A percentile compares a stretch with the other conserved stretches of the same genome.
Conservation (phyloP, 2,888 invertebrate genomes). For the Lucinisca nassula region DNA sequence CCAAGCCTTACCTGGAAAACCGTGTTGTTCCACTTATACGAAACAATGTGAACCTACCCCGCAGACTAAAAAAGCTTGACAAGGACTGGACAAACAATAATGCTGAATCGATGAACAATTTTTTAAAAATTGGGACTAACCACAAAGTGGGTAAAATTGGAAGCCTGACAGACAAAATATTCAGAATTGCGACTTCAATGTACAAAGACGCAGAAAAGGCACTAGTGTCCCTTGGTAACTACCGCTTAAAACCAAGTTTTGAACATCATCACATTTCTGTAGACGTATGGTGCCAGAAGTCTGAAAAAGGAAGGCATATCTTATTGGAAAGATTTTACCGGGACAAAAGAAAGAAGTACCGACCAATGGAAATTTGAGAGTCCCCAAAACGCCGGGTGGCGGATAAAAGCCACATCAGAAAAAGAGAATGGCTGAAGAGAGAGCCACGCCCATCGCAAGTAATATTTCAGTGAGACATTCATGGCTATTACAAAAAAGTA, state of each 20-base stretch:
- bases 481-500: too few species aligned
- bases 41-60: slow-evolving; percentile 24
- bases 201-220: slow-evolving; percentile 40
- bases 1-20: not conserved
- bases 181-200: too few species aligned
- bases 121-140: slow-evolving; percentile 13
- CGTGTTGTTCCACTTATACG: slow-evolving; percentile 20
- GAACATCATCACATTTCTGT: not conserved
- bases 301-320: too few species aligned
- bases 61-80: slow-evolving; percentile 5
- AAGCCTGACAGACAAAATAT: slow-evolving; percentile 22
- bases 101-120: slow-evolving; percentile 21
- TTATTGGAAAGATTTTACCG: too few species aligned
- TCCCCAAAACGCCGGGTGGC: not conserved
- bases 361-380: too few species aligned
- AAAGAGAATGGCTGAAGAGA: not conserved
- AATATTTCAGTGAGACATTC: too few species aligned
- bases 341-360: too few species aligned
- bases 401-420: slow-evolving; percentile 22
- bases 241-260: not conserved
- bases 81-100: slow-evolving; percentile 43
- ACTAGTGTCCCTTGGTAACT: slow-evolving; percentile 23
- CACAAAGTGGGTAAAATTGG: slow-evolving; percentile 24
- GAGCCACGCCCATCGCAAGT: too few species aligned
- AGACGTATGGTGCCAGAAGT: too few species aligned